A percentile compares a stretch with the other conserved stretches of the same genome.
Evolutionary conservation across 2,797 vertebrate species (phyloP).

Genomic region (Taeniopygia guttata): DNA sequence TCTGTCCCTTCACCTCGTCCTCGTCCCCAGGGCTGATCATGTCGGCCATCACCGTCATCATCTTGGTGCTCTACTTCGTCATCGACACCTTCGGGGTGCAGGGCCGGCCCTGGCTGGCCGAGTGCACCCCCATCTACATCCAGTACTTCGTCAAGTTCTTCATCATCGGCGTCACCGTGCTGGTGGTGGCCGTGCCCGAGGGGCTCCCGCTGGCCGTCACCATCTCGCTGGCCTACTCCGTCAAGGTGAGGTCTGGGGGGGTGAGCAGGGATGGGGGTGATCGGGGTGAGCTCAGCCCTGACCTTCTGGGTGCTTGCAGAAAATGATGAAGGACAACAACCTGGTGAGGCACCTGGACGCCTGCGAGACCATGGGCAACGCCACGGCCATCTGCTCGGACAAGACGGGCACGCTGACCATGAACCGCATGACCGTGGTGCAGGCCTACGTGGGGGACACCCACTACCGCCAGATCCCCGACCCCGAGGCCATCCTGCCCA

Average conservation of each 20-base stretch:
- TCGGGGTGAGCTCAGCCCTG: not conserved
- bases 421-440: conserved; percentile 98
- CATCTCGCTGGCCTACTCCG: conserved; percentile 95
- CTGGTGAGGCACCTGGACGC: conserved; percentile 95
- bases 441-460: conserved; percentile 85
- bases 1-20: not conserved
- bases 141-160: conserved; percentile 99
- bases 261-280: not conserved
- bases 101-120: conserved; percentile 80
- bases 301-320: conserved; percentile 71
- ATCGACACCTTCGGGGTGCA: conserved; percentile 89
- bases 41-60: conserved; percentile 92
- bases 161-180: conserved; percentile 94
- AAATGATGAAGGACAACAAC: conserved; percentile 99
- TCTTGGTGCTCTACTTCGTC: conserved; percentile 94
- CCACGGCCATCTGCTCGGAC: conserved; percentile 97
- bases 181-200: conserved; percentile 96
- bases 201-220: conserved; percentile 95
- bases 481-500: conserved; percentile 82
- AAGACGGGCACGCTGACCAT: conserved; percentile 96
- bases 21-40: conserved; percentile 86
- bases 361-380: conserved; percentile 97
- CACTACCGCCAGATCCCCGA: conserved; percentile 85
- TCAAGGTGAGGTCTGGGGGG: conserved; percentile 81
- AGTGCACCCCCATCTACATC: conserved; percentile 95